phyloP scores from a whole-genome alignment of 1,140 invertebrate genomes.

The Drosophila dunni region DNA sequence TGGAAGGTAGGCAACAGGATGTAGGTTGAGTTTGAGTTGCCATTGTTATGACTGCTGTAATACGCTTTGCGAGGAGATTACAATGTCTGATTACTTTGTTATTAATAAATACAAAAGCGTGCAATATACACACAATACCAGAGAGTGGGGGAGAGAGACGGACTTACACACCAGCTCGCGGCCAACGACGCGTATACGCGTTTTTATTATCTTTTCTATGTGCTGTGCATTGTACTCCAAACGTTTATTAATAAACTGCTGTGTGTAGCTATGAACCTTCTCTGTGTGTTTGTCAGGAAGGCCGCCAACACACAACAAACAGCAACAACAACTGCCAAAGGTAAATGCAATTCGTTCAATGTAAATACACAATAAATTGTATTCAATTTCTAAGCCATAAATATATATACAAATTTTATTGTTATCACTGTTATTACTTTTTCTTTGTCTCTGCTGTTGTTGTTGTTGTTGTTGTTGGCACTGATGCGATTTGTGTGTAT shows the following conservation, averaged over 20 bases:
- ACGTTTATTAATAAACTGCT: constrained; percentile 59
- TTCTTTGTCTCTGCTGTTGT: background rate
- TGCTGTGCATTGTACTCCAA: constrained; percentile 46
- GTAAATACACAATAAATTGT: constrained; percentile 39
- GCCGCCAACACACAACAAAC: constrained; percentile 18
- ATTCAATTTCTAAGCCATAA: constrained; percentile 46
- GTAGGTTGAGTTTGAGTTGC: constrained; percentile 49
- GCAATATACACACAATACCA: constrained; percentile 36
- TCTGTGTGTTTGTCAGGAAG: constrained; percentile 16
- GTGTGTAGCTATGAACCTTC: background rate
- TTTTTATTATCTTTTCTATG: constrained; percentile 67
- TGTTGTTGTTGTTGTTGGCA: constrained; percentile 10
- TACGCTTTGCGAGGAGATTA: constrained; percentile 78
- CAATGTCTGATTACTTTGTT: constrained; percentile 83
- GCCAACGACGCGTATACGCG: constrained; percentile 54
- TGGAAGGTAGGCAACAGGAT: background rate
- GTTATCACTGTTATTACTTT: background rate
- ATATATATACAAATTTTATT: background rate
- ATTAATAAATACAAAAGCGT: constrained; percentile 80
- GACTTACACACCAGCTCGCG: constrained; percentile 22
- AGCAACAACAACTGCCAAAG: constrained; percentile 27
- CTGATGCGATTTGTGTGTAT: constrained; percentile 3
- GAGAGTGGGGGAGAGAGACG: too few relatives aligned
- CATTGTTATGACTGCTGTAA: constrained; percentile 80
- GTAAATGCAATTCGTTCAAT: constrained; percentile 43